Evolutionary conservation across 2,113 vertebrate species (phyloP), one percentile per base, ranked within the genome.

Genomic region (Odocoileus virginianus): DNA sequence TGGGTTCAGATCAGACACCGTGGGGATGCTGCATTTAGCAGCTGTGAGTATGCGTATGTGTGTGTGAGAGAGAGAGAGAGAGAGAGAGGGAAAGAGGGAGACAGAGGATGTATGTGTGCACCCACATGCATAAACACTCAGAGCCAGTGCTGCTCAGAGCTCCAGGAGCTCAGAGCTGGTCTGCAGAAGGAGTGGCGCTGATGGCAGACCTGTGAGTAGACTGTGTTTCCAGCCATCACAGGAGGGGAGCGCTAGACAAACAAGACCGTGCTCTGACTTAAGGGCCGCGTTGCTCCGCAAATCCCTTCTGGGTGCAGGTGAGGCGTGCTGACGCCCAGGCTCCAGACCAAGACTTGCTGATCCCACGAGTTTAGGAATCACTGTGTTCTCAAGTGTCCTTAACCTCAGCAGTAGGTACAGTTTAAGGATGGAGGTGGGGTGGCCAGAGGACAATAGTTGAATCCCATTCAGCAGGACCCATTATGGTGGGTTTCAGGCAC

Each of bases 21-120:
- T 1, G 15, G n/a, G 81, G 61, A 61, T 47, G 16, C 76, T 71
- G 30, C n/a, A 0, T 28, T 14, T 33, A 52, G 87, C 71, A 86
- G 58, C 12, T 60, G 4, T n/a, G 57, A 1, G 55, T 4, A 13
- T 2, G 33, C 21, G 25, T 5, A 25, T 6, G 1, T 10, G 2
- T 33, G 2, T 13, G 23, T 27, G 57, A 8, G 2, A 0, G 47
- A 3, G 40, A 14, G 27, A 16, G 43, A 16, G 43, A 36, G 36
- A 30, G 43, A 67, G 4, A 71, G 64, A 2, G 64, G 17, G n/a
- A 30, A 4, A 16, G 28, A 4, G 47, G 40, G 74, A 5, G 25
- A 28, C 40, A 28, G 25, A 81, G 50, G 33, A 83, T 54, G 21
- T 25, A 14, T 55, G 33, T 83, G n/a, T 27, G 7, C 6, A 5